phyloP scores from a whole-genome alignment of 2,113 vertebrate species.

The Lipotes vexillifer region DNA sequence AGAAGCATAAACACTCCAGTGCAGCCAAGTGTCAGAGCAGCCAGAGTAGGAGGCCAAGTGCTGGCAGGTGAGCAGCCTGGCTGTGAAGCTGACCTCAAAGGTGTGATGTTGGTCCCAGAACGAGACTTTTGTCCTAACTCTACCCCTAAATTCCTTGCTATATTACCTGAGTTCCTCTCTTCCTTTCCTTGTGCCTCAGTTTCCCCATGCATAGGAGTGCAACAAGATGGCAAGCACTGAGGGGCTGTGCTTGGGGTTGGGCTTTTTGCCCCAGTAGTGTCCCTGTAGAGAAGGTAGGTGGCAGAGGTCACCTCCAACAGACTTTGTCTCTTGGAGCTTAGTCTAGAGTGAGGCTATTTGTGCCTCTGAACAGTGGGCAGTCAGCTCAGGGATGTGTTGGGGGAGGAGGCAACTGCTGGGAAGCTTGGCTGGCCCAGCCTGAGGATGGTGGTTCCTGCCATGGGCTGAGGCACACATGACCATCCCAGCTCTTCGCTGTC shows the following conservation, averaged over 20 bases:
- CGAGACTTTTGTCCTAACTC: background rate
- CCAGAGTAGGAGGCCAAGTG: rapidly evolving
- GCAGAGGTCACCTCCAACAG: background rate
- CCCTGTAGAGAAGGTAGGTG: background rate
- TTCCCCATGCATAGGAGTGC: background rate
- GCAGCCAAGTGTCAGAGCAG: background rate
- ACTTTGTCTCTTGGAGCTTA: background rate
- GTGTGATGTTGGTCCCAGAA: background rate
- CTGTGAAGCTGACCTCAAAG: background rate
- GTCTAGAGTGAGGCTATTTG: background rate
- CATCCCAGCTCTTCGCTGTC: background rate
- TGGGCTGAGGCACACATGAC: background rate
- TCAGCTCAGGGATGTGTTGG: background rate
- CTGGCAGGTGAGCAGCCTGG: background rate
- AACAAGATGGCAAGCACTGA: background rate
- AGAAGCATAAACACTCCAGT: too few species aligned
- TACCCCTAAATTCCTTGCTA: background rate
- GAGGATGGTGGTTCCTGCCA: rapidly evolving
- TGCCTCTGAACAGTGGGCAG: background rate
- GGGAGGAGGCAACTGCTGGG: background rate
- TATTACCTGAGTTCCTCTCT: background rate
- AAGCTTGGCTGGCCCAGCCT: background rate
- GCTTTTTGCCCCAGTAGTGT: background rate
- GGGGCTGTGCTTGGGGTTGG: background rate
- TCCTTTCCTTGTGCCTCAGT: background rate